These are phyloP conservation scores for Urocolius indicus DNA, from an alignment of 2,113 vertebrate genomes.

Conservation along the genomic window DNA sequence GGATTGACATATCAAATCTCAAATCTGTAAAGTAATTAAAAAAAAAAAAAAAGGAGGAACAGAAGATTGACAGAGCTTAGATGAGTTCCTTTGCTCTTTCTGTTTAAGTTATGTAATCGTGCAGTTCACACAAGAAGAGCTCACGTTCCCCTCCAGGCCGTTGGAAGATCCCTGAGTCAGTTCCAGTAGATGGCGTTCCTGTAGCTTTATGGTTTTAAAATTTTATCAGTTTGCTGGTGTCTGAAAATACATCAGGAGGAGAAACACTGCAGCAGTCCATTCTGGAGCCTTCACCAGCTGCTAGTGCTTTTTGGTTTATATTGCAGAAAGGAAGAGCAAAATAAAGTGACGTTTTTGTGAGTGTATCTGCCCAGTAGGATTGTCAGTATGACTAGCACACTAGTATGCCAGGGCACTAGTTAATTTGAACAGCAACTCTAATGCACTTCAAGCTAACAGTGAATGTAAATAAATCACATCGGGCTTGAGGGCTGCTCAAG, in stretches of 20 bases:
- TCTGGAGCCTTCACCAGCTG: background rate
- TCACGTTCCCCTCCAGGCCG: background rate
- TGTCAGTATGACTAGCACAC: background rate
- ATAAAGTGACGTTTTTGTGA: background rate
- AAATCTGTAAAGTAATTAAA: background rate
- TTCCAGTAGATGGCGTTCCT: slow-evolving; percentile 48
- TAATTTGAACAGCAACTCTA: background rate
- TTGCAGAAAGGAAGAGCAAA: background rate
- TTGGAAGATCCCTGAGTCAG: background rate
- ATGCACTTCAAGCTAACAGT: background rate
- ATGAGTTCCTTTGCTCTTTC: background rate
- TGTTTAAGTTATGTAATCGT: background rate
- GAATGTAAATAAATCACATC: background rate
- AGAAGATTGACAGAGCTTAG: background rate
- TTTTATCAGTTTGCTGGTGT: background rate
- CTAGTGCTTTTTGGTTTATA: background rate
- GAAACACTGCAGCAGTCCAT: background rate
- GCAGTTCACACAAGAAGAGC: background rate
- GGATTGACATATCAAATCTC: background rate
- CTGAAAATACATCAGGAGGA: background rate
- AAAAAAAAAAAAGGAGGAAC: background rate
- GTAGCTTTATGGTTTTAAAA: slow-evolving; percentile 15
- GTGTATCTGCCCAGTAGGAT: background rate
- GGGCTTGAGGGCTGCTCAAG: background rate
- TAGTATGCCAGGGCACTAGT: background rate